Conservation (phyloP, 2,797 vertebrate species). For the Macropodus opercularis region DNA sequence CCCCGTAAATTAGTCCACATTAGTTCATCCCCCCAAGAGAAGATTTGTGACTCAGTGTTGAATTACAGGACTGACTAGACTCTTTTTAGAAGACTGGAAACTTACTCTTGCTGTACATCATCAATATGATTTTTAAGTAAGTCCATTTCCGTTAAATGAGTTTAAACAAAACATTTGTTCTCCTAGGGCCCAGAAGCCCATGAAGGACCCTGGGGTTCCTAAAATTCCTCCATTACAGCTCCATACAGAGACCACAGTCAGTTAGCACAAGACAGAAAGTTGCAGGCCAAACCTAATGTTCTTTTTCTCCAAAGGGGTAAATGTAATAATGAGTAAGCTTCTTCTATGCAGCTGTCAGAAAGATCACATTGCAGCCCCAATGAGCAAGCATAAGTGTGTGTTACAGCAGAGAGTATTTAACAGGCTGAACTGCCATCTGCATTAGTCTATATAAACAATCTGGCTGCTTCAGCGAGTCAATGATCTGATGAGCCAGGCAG, state of each 20-base stretch:
- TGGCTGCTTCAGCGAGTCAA: constrained; percentile 30
- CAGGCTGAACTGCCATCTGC: constrained; percentile 43
- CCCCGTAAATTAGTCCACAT: constrained; percentile 29
- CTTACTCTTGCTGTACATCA: constrained; percentile 18
- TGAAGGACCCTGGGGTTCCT: constrained; percentile 22
- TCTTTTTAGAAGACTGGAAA: constrained; percentile 13
- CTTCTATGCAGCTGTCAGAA: constrained; percentile 65
- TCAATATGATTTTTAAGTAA: constrained; percentile 38
- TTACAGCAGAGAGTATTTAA: constrained; percentile 41
- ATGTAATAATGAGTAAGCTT: constrained; percentile 63
- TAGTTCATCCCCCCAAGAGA: constrained; percentile 21
- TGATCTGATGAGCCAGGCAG: constrained; percentile 6
- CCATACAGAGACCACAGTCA: constrained; percentile 13
- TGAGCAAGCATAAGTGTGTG: constrained; percentile 35
- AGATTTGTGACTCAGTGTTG: constrained; percentile 43
- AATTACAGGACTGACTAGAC: constrained; percentile 28
- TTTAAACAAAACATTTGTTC: constrained; percentile 28
- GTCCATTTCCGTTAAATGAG: constrained; percentile 43
- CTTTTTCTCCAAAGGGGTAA: constrained; percentile 58
- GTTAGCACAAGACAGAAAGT: constrained; percentile 12
- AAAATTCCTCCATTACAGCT: constrained; percentile 38
- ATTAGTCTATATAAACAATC: constrained; percentile 45
- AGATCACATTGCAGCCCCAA: constrained; percentile 59
- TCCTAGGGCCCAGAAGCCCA: constrained; percentile 28
- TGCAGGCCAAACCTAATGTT: constrained; percentile 64